A percentile compares a stretch with the other conserved stretches of the same genome.
These are phyloP conservation scores for Conus betulinus DNA, from an alignment of 1,140 invertebrate genomes.

Conservation along the genomic window DNA sequence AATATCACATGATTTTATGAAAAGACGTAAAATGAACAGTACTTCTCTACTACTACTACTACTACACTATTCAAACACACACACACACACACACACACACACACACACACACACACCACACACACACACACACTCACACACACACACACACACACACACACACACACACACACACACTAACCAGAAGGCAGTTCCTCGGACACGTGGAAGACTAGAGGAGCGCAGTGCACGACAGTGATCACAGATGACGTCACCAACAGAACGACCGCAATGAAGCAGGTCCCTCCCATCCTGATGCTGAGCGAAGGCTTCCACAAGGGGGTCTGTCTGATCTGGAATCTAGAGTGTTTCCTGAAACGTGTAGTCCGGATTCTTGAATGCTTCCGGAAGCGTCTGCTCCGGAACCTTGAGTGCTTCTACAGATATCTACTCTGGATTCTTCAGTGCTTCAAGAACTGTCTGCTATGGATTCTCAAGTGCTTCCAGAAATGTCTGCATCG, in stretches of 20 bases:
- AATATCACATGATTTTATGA: too few relatives aligned
- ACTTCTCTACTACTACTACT: too few relatives aligned
- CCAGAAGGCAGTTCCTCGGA: conserved; percentile 12
- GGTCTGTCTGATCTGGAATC: background rate
- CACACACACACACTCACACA: background rate
- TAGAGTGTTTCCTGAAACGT: too few relatives aligned
- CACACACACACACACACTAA: background rate
- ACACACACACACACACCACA: background rate
- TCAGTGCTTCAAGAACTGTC: too few relatives aligned
- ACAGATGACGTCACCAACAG: background rate
- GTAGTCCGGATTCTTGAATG: too few relatives aligned
- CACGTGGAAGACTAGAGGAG: conserved; percentile 13
- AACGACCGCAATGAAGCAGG: too few relatives aligned
- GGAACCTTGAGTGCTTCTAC: background rate
- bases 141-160: background rate
- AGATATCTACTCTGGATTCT: background rate
- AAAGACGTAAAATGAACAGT: too few relatives aligned
- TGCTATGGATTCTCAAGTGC: too few relatives aligned
- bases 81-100: background rate
- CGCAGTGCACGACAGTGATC: background rate
- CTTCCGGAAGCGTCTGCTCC: background rate
- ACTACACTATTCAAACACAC: background rate
- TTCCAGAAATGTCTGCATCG: too few relatives aligned
- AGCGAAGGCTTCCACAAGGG: background rate
- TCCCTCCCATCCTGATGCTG: background rate